These are phyloP conservation scores for Hemibagrus wyckioides DNA, from an alignment of 2,113 vertebrate genomes.

Conservation along the genomic window DNA sequence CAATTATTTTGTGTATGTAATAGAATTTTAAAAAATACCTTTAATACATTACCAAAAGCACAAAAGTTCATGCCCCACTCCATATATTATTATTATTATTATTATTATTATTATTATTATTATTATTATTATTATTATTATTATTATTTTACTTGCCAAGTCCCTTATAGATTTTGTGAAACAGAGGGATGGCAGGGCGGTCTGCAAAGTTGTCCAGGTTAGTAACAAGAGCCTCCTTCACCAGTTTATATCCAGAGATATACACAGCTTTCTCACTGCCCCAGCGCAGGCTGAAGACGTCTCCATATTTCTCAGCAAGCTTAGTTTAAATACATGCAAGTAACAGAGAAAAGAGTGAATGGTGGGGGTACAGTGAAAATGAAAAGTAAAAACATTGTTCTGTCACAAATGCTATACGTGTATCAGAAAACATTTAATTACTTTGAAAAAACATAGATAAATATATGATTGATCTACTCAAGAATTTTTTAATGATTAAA, in stretches of 20 bases:
- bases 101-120: no score
- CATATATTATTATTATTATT: no score
- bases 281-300: conserved; percentile 62
- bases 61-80: no score
- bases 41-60: no score
- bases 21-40: no score
- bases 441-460: neutral
- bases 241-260: conserved; percentile 72
- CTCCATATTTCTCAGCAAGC: conserved; percentile 73
- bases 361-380: neutral
- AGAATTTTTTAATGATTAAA: neutral
- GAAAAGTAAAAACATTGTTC: neutral
- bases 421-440: neutral
- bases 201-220: conserved; percentile 73
- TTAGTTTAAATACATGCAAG: conserved; percentile 50
- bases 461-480: neutral
- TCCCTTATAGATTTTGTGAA: conserved; percentile 63
- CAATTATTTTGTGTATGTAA: no score
- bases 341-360: neutral
- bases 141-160: conserved; percentile 64
- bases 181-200: conserved; percentile 64
- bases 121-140: neutral
- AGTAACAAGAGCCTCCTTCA: conserved; percentile 79
- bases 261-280: conserved; percentile 59
- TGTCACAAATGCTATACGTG: neutral